Percentiles rank a stretch among this genome's conserved stretches.
Evolutionary conservation across 2,113 vertebrate species (phyloP).

Genomic region (Tringa solitaria): DNA sequence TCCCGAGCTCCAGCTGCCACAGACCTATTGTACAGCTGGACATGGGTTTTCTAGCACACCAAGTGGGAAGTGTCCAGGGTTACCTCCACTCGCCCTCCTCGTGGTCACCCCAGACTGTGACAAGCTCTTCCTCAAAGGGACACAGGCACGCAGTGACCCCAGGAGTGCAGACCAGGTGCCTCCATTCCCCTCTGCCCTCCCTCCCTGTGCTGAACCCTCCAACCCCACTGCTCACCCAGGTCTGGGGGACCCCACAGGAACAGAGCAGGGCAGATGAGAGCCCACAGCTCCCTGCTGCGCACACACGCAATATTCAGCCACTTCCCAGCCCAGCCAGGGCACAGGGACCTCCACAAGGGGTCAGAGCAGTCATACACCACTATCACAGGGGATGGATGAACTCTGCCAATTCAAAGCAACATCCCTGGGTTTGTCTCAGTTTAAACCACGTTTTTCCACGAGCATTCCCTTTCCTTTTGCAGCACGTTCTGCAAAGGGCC

Average conservation of each 20-base stretch:
- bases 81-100: not conserved
- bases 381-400: not conserved
- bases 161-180: accelerated
- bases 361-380: not conserved
- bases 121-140: not conserved
- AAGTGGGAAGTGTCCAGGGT: not conserved
- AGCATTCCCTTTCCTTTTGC: not conserved
- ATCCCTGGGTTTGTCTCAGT: not conserved
- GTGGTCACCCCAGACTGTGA: not conserved
- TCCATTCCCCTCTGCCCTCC: not conserved
- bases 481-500: not conserved
- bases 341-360: not conserved
- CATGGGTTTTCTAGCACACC: not conserved
- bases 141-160: not conserved
- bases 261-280: not conserved
- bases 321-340: not conserved
- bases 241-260: not conserved
- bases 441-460: accelerated
- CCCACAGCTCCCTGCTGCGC: not conserved
- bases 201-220: not conserved
- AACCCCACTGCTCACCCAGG: not conserved
- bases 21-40: not conserved
- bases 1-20: not conserved
- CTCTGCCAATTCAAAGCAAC: not conserved
- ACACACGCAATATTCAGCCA: accelerated